A percentile compares a stretch with the other conserved stretches of the same genome.
Evolutionary conservation across 2,888 invertebrate genomes (phyloP).

Genomic region (Cephalotes varians): DNA sequence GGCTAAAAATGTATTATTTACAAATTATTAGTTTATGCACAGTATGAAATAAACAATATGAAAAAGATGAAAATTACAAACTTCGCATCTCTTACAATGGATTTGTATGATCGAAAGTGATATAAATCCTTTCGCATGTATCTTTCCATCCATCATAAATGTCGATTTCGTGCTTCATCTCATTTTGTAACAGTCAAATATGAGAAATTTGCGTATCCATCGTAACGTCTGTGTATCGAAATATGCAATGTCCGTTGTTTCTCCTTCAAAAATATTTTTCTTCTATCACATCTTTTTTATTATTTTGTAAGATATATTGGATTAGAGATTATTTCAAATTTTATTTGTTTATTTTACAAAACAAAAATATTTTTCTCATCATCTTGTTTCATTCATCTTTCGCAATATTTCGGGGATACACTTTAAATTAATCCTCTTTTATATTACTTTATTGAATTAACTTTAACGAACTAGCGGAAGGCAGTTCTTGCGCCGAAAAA

Average conservation of each 20-base stretch:
- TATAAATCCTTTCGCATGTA: background rate
- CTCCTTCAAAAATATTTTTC: background rate
- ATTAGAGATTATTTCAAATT: background rate
- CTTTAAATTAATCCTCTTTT: background rate
- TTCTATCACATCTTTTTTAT: background rate
- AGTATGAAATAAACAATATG: background rate
- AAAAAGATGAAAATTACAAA: background rate
- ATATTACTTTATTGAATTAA: background rate
- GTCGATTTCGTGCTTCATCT: slow-evolving; percentile 9
- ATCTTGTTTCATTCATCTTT: background rate
- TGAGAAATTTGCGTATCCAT: slow-evolving; percentile 24
- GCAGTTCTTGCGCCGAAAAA: slow-evolving; percentile 84
- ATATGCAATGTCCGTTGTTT: background rate
- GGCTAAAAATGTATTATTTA: background rate
- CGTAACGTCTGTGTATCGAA: background rate
- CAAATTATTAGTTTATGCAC: background rate
- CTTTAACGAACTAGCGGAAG: background rate
- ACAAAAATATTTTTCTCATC: background rate
- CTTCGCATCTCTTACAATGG: background rate
- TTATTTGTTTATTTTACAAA: background rate
- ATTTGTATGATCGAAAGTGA: slow-evolving; percentile 1
- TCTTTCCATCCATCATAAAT: background rate
- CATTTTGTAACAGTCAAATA: background rate
- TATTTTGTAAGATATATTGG: background rate
- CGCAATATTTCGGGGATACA: background rate